Evolutionary conservation across 2,113 vertebrate species (phyloP), one percentile per base, ranked within the genome.

Genomic region (Phoxinus phoxinus): DNA sequence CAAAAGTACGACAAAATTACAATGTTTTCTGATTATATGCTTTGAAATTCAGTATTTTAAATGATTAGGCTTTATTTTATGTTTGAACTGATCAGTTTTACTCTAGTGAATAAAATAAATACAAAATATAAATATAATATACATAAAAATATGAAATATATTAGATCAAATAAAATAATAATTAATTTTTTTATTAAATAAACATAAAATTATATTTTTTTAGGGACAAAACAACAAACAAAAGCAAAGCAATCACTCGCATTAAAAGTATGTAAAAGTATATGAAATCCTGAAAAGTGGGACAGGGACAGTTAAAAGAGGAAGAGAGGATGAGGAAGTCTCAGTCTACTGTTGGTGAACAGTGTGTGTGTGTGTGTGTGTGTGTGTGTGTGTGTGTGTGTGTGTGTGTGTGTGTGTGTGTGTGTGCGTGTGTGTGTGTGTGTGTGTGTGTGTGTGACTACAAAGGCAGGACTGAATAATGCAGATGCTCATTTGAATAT

Each of bases 401-500:
- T 46, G 59, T 48, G 46, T 65, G 15, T 32, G 30, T 59, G 8
- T 59, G 56, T 59, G 23, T 59, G 56, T 59, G 23, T 51, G 48
- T 21, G 51, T 21, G 51, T 7, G 35, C 35, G 65, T 10, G 51
- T 65, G 83, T 58, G 72, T 51, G 56, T 8, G 83, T 30, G 59
- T n/a, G 44, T 56, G 9, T 59, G 17, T 67, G 63, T 4, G 30
- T 32, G 78, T 84, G 77, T 63, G 63, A 78, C 83, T 88, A 88
- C 85, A 88, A 88, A 86, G 78, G 73, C 19, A 23, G 12, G 48
- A 78, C 6, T 75, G 75, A 84, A 83, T 74, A 80, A 73, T 82
- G 65, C 87, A 77, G 74, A 41, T 63, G 65, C 86, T 90, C 73
- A 90, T 90, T 88, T 87, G 63, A 88, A 90, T 88, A 86, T 84